Conservation (phyloP, 2,888 invertebrate genomes). For the Lochmaea crataegi region DNA sequence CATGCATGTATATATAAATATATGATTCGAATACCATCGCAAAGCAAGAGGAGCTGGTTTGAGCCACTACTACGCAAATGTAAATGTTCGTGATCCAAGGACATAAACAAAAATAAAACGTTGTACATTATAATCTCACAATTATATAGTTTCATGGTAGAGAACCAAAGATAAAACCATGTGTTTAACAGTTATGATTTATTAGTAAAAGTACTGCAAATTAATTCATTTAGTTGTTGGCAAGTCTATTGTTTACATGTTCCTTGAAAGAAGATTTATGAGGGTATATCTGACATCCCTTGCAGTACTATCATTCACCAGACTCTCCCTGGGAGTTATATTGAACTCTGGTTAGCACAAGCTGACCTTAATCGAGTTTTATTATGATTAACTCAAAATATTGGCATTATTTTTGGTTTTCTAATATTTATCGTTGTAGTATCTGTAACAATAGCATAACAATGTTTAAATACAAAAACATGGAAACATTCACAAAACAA, state of each 20-base stretch:
- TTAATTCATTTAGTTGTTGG: too few species aligned
- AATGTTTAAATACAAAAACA: neutral
- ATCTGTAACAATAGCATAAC: neutral
- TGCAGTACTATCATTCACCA: too few species aligned
- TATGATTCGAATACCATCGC: constrained; percentile 31
- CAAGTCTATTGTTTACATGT: too few species aligned
- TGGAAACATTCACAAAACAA: neutral
- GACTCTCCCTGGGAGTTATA: too few species aligned
- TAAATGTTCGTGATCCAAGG: constrained; percentile 1
- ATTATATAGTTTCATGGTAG: neutral
- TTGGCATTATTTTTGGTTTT: neutral
- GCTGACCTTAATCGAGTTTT: too few species aligned
- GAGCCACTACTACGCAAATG: constrained; percentile 31
- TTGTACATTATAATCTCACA: neutral
- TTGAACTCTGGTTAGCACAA: too few species aligned
- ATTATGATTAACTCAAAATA: neutral
- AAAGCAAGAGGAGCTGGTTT: constrained; percentile 34
- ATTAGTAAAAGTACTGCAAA: neutral
- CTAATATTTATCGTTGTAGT: neutral
- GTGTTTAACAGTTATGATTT: neutral
- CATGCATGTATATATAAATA: constrained; percentile 21
- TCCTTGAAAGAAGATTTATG: neutral
- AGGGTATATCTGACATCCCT: too few species aligned
- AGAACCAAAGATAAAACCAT: constrained; percentile 1
- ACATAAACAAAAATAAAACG: neutral